Evolutionary conservation across 2,113 vertebrate species (phyloP).

Genomic region (Lonchura striata): DNA sequence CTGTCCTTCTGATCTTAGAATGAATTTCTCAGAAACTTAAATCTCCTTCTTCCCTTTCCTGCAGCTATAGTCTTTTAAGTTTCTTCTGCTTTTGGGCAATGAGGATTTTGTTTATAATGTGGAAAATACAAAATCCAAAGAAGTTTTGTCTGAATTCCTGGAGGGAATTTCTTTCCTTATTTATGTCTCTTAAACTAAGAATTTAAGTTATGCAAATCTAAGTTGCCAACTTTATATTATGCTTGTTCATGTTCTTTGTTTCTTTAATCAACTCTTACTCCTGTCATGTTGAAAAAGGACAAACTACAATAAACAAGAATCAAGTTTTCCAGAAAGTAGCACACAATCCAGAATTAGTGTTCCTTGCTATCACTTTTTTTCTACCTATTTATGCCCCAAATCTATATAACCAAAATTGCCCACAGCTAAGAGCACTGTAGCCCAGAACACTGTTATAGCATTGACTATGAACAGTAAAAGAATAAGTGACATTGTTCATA

Average conservation of each 20-base stretch:
- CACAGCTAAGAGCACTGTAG: neutral
- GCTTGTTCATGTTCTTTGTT: neutral
- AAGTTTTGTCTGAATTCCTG: neutral
- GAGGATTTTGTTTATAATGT: neutral
- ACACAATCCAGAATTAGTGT: neutral
- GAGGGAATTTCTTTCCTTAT: neutral
- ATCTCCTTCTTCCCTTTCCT: neutral
- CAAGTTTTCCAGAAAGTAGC: neutral
- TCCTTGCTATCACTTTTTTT: neutral
- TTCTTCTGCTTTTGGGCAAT: neutral
- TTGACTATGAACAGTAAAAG: slow-evolving; percentile 59
- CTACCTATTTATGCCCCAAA: neutral
- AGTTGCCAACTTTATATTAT: neutral
- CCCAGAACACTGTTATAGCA: neutral
- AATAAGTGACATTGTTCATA: slow-evolving; percentile 28
- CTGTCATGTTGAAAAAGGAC: neutral
- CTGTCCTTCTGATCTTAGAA: neutral
- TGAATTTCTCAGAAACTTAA: slow-evolving; percentile 2
- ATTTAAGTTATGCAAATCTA: slow-evolving; percentile 14
- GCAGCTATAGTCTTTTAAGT: neutral
- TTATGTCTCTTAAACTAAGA: neutral
- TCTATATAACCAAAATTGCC: neutral
- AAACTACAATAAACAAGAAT: neutral
- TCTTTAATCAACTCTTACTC: neutral
- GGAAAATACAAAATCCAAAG: slow-evolving; percentile 3